Conservation (phyloP, 2,113 vertebrate species). For the Nansenia antarctica region DNA sequence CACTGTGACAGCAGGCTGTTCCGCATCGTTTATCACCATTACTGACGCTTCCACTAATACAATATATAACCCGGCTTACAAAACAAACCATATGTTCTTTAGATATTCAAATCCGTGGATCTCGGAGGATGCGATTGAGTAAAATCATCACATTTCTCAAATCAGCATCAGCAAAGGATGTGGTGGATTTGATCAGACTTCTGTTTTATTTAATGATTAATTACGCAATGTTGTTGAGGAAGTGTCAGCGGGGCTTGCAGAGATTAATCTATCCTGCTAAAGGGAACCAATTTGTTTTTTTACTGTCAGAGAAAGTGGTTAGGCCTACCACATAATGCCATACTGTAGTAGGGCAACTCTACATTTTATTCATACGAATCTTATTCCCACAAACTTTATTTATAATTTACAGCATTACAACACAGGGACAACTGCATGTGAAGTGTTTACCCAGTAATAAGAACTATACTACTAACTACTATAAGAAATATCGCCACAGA, state of each 20-base stretch:
- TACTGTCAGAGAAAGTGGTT: conserved; percentile 49
- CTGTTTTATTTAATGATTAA: conserved; percentile 62
- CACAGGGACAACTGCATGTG: no score
- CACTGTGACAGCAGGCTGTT: conserved; percentile 37
- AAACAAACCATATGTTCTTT: neutral
- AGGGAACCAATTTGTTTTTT: no score
- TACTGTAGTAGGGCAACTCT: no score
- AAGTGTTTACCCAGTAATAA: no score
- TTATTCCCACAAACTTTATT: no score
- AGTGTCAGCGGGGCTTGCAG: conserved; percentile 33
- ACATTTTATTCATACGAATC: no score
- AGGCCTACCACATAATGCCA: no score
- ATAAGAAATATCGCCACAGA: no score
- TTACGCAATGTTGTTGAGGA: conserved; percentile 41
- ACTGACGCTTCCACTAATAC: conserved; percentile 54
- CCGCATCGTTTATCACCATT: conserved; percentile 60
- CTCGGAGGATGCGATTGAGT: conserved; percentile 39
- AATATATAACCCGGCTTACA: conserved; percentile 37
- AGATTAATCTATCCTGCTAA: conserved; percentile 51
- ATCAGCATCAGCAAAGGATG: conserved; percentile 37
- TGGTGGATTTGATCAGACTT: conserved; percentile 44
- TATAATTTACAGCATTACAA: no score
- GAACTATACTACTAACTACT: no score
- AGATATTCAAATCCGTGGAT: conserved; percentile 1
- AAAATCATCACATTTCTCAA: conserved; percentile 41